These are phyloP conservation scores for Felis chaus DNA, from an alignment of 2,113 vertebrate species.

Conservation along the genomic window DNA sequence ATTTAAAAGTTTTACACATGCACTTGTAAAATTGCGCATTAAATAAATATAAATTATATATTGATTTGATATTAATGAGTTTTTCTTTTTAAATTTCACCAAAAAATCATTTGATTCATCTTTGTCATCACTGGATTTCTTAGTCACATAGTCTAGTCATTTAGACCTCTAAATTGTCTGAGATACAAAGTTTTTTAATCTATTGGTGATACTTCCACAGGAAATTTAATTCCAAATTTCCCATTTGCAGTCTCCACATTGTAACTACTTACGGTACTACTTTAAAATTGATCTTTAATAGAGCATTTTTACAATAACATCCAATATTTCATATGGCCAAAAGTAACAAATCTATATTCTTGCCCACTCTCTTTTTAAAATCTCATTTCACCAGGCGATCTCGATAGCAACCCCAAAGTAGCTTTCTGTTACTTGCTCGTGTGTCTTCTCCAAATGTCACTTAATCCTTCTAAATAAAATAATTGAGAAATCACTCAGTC, in stretches of 20 bases:
- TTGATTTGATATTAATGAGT: neutral
- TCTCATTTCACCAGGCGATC: neutral
- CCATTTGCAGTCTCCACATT: neutral
- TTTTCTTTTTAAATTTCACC: slow-evolving; percentile 3
- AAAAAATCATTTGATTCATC: neutral
- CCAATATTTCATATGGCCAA: neutral
- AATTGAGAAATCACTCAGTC: neutral
- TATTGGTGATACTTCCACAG: neutral
- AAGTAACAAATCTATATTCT: neutral
- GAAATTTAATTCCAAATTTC: neutral
- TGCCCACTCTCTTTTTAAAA: neutral
- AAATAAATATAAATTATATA: neutral
- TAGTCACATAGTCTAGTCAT: neutral
- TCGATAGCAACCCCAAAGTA: neutral
- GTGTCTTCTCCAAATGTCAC: neutral
- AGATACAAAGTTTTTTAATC: neutral
- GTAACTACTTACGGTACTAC: neutral
- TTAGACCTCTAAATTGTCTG: neutral
- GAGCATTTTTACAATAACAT: neutral
- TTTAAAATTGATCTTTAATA: neutral
- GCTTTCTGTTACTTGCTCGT: neutral
- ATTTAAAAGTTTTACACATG: neutral
- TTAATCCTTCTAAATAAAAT: neutral
- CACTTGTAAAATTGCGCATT: neutral
- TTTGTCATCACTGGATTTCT: neutral